phyloP scores from a whole-genome alignment of 1,140 invertebrate genomes.

The Brachionus calyciflorus region DNA sequence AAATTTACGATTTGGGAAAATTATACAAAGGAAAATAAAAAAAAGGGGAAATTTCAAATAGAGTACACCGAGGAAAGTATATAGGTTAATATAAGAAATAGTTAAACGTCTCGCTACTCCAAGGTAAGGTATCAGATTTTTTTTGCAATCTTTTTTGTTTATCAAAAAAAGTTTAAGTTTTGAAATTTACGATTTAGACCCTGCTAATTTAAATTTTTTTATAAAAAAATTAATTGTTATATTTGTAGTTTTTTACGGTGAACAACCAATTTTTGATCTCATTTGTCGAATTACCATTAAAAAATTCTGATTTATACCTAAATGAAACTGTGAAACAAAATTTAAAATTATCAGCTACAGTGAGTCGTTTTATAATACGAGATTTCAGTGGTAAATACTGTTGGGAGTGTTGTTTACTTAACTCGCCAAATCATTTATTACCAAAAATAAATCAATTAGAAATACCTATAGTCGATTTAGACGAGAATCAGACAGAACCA shows the following conservation, averaged over 20 bases:
- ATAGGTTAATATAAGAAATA: too few species aligned
- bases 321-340: not conserved
- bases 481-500: not conserved
- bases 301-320: constrained; percentile 32
- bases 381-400: constrained; percentile 93
- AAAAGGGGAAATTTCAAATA: too few species aligned
- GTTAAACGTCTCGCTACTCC: too few species aligned
- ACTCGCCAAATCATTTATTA: constrained; percentile 61
- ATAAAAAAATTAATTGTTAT: not conserved
- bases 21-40: too few species aligned
- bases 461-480: not conserved
- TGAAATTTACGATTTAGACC: too few species aligned
- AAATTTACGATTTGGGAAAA: too few species aligned
- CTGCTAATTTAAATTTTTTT: too few species aligned
- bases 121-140: too few species aligned
- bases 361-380: constrained; percentile 78
- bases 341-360: constrained; percentile 52
- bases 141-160: too few species aligned
- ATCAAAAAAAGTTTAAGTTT: too few species aligned
- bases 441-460: not conserved
- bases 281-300: constrained; percentile 79
- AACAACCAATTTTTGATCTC: constrained; percentile 77
- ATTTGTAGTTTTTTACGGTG: constrained; percentile 70
- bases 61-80: too few species aligned
- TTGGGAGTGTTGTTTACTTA: constrained; percentile 88